These are phyloP conservation scores for Ranitomeya variabilis DNA, from an alignment of 2,113 vertebrate genomes.

Conservation along the genomic window DNA sequence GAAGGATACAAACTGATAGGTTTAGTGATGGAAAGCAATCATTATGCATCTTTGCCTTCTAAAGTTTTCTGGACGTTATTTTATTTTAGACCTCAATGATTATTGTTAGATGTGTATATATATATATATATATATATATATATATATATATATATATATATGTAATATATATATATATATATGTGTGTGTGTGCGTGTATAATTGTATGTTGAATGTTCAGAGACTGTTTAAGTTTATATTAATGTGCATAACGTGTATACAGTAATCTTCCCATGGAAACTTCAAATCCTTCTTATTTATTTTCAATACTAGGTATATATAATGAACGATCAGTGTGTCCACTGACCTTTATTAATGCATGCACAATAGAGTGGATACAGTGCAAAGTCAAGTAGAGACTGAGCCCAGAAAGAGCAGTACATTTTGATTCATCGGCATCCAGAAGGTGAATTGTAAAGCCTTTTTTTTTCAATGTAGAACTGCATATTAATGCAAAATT, in stretches of 20 bases:
- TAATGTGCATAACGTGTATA: neutral
- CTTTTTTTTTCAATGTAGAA: neutral
- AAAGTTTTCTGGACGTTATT: neutral
- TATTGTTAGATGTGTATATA: neutral
- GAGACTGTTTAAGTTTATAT: neutral
- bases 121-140: neutral
- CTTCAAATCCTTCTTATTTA: neutral
- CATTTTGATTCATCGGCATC: neutral
- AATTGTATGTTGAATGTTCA: neutral
- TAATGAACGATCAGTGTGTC: neutral
- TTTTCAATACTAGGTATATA: neutral
- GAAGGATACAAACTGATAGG: neutral
- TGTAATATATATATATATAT: no score
- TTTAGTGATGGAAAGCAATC: neutral
- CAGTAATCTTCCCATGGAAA: neutral
- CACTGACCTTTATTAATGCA: neutral
- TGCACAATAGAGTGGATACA: neutral
- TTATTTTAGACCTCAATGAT: neutral
- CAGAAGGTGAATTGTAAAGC: no score
- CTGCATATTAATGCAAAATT: neutral
- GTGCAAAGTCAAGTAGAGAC: neutral
- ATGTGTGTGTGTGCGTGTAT: no score
- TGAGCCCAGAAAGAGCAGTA: neutral
- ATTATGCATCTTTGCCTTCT: neutral
- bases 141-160: neutral